Evolutionary conservation across 1,140 invertebrate genomes (phyloP).

Genomic region (Drosophila neocordata): DNA sequence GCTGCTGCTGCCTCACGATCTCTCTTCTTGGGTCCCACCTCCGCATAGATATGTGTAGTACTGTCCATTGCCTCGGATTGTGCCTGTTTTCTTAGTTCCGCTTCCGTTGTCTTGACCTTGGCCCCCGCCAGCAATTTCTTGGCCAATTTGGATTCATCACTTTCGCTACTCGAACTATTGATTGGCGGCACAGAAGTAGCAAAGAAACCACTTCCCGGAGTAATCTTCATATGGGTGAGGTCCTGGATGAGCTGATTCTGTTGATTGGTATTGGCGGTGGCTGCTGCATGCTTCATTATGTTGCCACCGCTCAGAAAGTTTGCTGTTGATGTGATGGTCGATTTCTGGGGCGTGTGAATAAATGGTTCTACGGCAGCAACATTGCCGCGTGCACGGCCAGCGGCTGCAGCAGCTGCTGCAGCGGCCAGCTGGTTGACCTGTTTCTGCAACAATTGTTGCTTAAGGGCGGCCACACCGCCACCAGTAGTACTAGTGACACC

Average conservation of each 20-base stretch:
- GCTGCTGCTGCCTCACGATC: conserved; percentile 67
- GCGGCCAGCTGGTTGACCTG: conserved; percentile 71
- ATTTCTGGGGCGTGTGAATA: conserved; percentile 89
- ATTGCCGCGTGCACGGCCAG: conserved; percentile 83
- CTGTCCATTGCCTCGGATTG: conserved; percentile 72
- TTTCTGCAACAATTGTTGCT: conserved; percentile 76
- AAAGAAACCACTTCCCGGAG: conserved; percentile 54
- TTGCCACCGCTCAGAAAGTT: conserved; percentile 63
- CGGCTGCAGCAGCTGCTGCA: conserved; percentile 64
- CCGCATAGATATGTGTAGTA: conserved; percentile 76
- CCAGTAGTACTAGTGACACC: background rate
- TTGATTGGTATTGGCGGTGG: conserved; percentile 75
- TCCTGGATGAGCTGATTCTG: conserved; percentile 80
- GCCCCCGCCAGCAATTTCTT: conserved; percentile 66
- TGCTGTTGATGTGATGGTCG: conserved; percentile 70
- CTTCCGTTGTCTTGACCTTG: conserved; percentile 41
- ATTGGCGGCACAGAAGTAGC: conserved; percentile 33
- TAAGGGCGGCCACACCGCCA: conserved; percentile 72
- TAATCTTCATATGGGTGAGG: conserved; percentile 71
- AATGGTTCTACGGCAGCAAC: conserved; percentile 95
- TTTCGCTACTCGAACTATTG: conserved; percentile 58
- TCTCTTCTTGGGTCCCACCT: conserved; percentile 76
- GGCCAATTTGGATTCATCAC: conserved; percentile 80
- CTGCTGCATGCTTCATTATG: conserved; percentile 71
- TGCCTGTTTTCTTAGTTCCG: conserved; percentile 51